Evolutionary conservation across 2,797 vertebrate species (phyloP).

Genomic region (Sebastes elongatus): DNA sequence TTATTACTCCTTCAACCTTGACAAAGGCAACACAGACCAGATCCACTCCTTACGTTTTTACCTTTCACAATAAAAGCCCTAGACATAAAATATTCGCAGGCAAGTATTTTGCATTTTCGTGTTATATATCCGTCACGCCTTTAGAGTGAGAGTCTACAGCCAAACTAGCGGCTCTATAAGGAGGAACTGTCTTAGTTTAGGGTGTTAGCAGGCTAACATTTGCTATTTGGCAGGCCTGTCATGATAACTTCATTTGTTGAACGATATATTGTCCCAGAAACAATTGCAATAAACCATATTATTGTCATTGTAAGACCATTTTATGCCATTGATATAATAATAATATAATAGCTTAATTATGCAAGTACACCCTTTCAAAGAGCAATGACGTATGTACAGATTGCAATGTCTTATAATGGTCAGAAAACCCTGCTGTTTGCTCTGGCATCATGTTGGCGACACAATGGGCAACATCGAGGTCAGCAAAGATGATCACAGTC

Average conservation of each 20-base stretch:
- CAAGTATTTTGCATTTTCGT: too few relatives aligned
- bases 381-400: background rate
- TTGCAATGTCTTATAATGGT: background rate
- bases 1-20: too few relatives aligned
- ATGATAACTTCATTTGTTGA: background rate
- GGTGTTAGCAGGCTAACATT: background rate
- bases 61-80: too few relatives aligned
- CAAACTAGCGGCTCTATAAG: background rate
- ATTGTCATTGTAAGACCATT: background rate
- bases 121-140: too few relatives aligned
- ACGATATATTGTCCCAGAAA: background rate
- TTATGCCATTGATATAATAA: background rate
- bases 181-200: background rate
- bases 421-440: background rate
- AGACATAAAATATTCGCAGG: too few relatives aligned
- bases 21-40: too few relatives aligned
- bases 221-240: background rate
- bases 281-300: background rate
- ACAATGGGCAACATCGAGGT: background rate
- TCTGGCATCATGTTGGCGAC: background rate
- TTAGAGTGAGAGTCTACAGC: background rate
- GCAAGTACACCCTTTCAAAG: background rate
- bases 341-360: background rate
- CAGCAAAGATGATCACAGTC: background rate
- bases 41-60: too few relatives aligned